Conservation (phyloP, 2,888 invertebrate species). For the Pachliopta kotzebuea region DNA sequence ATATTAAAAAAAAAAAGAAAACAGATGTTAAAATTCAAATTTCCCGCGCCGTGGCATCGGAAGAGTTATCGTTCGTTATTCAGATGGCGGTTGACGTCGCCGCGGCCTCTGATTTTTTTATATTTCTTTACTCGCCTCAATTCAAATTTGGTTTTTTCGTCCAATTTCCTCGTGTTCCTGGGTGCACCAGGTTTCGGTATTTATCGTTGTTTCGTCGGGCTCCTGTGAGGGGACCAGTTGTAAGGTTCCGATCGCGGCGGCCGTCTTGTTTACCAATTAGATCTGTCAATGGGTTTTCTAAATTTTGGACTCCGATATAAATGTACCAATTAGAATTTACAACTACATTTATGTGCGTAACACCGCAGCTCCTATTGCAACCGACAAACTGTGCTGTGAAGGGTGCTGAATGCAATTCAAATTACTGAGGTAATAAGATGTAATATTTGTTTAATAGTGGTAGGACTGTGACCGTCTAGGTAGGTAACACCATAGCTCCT, state of each 20-base stretch:
- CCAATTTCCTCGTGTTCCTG: conserved; percentile 67
- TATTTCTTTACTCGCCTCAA: conserved; percentile 36
- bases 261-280: conserved; percentile 22
- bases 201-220: conserved; percentile 64
- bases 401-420: no score
- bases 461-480: no score
- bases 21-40: conserved; percentile 65
- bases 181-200: conserved; percentile 45
- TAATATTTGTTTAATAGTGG: no score
- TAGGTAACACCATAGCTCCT: no score
- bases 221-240: conserved; percentile 43
- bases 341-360: no score
- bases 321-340: background rate
- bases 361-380: no score
- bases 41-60: conserved; percentile 44
- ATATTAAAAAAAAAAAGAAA: conserved; percentile 37
- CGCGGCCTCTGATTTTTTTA: conserved; percentile 40
- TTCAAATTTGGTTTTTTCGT: conserved; percentile 59
- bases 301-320: background rate
- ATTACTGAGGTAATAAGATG: no score
- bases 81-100: conserved; percentile 60
- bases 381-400: no score
- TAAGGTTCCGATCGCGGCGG: conserved; percentile 31
- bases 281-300: conserved; percentile 20
- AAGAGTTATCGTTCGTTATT: conserved; percentile 73